Conservation (phyloP, 2,888 invertebrate genomes). For the Penaeus monodon region DNA sequence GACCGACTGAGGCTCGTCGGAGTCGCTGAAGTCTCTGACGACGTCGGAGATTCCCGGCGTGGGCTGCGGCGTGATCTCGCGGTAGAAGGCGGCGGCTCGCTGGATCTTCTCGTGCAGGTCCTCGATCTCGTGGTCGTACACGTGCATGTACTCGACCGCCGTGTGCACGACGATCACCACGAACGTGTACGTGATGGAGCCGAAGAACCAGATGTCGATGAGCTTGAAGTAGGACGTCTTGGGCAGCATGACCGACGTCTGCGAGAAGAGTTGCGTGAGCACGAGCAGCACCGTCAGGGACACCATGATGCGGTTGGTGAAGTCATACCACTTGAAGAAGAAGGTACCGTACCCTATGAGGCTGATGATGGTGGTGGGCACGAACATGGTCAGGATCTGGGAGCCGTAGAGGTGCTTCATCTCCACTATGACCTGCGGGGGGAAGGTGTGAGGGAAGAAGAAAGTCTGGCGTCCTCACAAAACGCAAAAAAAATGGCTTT, state of each 20-base stretch:
- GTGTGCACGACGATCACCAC: conserved; percentile 40
- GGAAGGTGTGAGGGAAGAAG: too few relatives aligned
- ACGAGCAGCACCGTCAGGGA: conserved; percentile 40
- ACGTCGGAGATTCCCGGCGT: too few relatives aligned
- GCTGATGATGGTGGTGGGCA: conserved; percentile 38
- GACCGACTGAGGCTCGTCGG: too few relatives aligned
- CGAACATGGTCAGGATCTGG: conserved; percentile 41
- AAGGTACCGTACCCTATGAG: conserved; percentile 43
- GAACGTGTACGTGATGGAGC: conserved; percentile 37
- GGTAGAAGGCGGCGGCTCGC: too few relatives aligned
- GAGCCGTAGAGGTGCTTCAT: conserved; percentile 15
- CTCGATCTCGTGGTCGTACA: conserved; percentile 12
- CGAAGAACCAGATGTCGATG: conserved; percentile 48
- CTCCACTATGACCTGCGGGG: background rate
- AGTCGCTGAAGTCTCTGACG: too few relatives aligned
- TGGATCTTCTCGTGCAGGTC: background rate
- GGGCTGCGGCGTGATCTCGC: too few relatives aligned
- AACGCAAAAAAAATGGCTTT: too few relatives aligned
- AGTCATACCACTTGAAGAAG: conserved; percentile 54
- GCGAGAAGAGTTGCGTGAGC: conserved; percentile 36
- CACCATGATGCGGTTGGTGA: conserved; percentile 46
- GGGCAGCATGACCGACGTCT: conserved; percentile 25
- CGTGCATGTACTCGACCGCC: conserved; percentile 23
- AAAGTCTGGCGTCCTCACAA: too few relatives aligned
- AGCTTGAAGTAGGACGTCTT: conserved; percentile 49